Evolutionary conservation across 2,113 vertebrate genomes (phyloP), one percentile per base, ranked within the genome.

Genomic region (Tauraco erythrolophus): DNA sequence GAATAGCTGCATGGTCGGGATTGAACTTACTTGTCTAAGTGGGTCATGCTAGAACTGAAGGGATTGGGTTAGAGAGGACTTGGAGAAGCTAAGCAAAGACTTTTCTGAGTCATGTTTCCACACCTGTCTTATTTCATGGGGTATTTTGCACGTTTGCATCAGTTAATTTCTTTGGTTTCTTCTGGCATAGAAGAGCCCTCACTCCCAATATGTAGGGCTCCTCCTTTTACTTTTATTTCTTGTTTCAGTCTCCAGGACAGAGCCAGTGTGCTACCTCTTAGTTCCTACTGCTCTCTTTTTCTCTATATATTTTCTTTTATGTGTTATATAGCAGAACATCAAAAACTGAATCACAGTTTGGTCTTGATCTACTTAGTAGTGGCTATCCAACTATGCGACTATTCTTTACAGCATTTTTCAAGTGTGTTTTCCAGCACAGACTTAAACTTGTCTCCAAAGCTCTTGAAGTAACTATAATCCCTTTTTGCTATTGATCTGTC

Each of bases 381-480:
- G 37, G 15, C 45, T 80, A 30, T 14, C 2, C 19, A 62, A 7
- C 41, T 51, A 35, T 56, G 72, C 25, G 91, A 80, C 9, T 37
- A 7, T 23, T 39, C 15, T 72, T 88, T 53, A 61, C 11, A 79
- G 27, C 10, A 41, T 64, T 89, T 91, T 91, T 81, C 69, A 87
- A 87, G 19, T 0, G 0, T 43, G 25, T 62, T 81, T 95, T 95
- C 15, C 31, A 91, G 30, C 30, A 43, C 0, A 2, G 48, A 11
- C 41, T 79, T 71, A 71, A 79, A 65, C 24, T 64, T 71, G 35
- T 19, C 66, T 92, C 37, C 5, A 12, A 43, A 78, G 24, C 45
- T 56, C 5, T 62, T 85, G 39, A 58, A 83, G n/a, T n/a, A 54
- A 10, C 65, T n/a, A 7, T 43, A 78, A 50, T 66, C 3, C 53